phyloP scores from a whole-genome alignment of 2,113 vertebrate species.

The Notarius quadriscutis region DNA sequence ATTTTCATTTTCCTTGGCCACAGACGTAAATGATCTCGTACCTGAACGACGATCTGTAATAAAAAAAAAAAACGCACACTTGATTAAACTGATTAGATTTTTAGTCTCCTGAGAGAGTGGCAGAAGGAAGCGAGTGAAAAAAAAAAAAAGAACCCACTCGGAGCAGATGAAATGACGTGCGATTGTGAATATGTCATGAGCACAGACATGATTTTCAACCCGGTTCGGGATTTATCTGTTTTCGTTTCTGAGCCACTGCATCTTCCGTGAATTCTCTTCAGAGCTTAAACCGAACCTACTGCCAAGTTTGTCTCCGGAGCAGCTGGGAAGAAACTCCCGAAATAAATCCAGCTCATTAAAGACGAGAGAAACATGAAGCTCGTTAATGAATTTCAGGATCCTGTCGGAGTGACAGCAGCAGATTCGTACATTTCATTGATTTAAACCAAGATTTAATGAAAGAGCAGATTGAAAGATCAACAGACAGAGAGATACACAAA shows the following conservation, averaged over 20 bases:
- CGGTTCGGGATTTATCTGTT: neutral
- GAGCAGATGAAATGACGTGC: neutral
- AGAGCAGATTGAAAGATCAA: too few species aligned
- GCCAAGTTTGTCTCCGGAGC: neutral
- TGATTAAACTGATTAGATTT: slow-evolving; percentile 37
- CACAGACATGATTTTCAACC: neutral
- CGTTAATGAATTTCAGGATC: neutral
- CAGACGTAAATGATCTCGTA: slow-evolving; percentile 16
- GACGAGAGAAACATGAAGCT: too few species aligned
- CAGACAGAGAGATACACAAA: too few species aligned
- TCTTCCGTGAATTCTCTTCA: neutral
- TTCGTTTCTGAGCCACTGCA: neutral
- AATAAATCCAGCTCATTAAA: neutral
- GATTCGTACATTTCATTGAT: neutral
- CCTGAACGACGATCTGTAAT: slow-evolving; percentile 22
- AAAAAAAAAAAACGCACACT: neutral
- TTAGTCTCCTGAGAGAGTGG: neutral
- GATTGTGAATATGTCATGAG: neutral
- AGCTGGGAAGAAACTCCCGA: neutral
- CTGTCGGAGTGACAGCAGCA: neutral
- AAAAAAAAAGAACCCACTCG: neutral
- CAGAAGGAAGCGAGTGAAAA: neutral
- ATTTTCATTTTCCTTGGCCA: slow-evolving; percentile 22
- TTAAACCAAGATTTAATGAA: neutral
- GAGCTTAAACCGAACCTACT: neutral